phyloP scores from a whole-genome alignment of 2,113 vertebrate genomes.

The Thamnaconus septentrionalis region DNA sequence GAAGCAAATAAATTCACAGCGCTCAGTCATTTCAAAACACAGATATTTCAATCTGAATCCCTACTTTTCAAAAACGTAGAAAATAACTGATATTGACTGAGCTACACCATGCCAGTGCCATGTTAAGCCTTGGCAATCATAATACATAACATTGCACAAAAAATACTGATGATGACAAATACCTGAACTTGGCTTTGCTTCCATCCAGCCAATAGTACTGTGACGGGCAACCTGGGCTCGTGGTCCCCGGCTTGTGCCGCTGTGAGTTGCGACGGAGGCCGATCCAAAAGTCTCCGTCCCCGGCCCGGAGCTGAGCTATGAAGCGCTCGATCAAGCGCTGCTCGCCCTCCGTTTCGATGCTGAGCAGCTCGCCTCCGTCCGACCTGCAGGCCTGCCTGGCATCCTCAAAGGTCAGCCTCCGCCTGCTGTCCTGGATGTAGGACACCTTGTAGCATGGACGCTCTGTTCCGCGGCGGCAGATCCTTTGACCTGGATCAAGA shows the following conservation, averaged over 20 bases:
- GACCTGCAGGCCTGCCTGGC: conserved; percentile 79
- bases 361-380: conserved; percentile 85
- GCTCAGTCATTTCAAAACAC: conserved; percentile 15
- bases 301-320: conserved; percentile 76
- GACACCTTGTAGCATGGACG: conserved; percentile 90
- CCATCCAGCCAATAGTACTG: conserved; percentile 88
- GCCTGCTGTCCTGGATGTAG: conserved; percentile 83
- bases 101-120: too few relatives aligned
- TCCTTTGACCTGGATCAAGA: conserved; percentile 79
- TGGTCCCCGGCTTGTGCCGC: conserved; percentile 43
- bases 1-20: conserved; percentile 10
- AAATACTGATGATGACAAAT: background rate
- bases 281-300: conserved; percentile 93
- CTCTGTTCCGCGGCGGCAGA: conserved; percentile 86
- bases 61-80: too few relatives aligned
- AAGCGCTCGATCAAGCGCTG: conserved; percentile 86
- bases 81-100: too few relatives aligned
- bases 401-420: conserved; percentile 81
- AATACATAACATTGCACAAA: background rate
- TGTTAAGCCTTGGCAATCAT: too few relatives aligned
- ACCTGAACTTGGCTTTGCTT: conserved; percentile 85
- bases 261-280: conserved; percentile 80
- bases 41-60: conserved; percentile 9
- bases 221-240: conserved; percentile 73
- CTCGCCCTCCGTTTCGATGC: conserved; percentile 86